phyloP scores from a whole-genome alignment of 2,888 invertebrate genomes.

The Lutraria lutraria region DNA sequence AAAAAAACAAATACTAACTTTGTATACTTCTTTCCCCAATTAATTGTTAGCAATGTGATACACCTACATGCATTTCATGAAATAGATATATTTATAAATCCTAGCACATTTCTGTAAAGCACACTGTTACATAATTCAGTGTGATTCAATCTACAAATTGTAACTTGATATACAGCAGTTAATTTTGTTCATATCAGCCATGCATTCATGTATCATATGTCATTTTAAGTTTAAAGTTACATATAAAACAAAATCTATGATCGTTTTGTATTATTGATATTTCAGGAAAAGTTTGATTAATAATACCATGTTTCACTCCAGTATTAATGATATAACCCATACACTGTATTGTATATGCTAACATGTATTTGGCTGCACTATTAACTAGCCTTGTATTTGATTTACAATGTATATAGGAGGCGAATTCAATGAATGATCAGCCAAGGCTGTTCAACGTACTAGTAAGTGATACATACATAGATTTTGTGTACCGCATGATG shows the following conservation, averaged over 20 bases:
- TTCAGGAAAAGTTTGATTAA: background rate
- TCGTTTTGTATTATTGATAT: background rate
- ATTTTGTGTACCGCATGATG: background rate
- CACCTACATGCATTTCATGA: background rate
- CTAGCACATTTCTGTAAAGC: background rate
- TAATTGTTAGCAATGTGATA: no score
- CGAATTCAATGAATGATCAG: constrained; percentile 51
- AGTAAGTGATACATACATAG: background rate
- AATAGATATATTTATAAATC: background rate
- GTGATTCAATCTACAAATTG: background rate
- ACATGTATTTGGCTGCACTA: constrained; percentile 22
- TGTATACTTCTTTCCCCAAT: no score
- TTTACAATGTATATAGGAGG: constrained; percentile 47
- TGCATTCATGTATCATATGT: background rate
- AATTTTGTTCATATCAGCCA: background rate
- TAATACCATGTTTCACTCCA: background rate
- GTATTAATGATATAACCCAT: background rate
- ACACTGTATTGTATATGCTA: constrained; percentile 8
- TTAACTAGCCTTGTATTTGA: constrained; percentile 10
- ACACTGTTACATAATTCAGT: background rate
- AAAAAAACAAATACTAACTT: no score
- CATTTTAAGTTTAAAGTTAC: background rate
- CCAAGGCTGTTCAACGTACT: constrained; percentile 48
- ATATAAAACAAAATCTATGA: background rate
- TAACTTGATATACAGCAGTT: no score